phyloP scores from a whole-genome alignment of 2,797 vertebrate species.

The Phrynocephalus guinanensis region DNA sequence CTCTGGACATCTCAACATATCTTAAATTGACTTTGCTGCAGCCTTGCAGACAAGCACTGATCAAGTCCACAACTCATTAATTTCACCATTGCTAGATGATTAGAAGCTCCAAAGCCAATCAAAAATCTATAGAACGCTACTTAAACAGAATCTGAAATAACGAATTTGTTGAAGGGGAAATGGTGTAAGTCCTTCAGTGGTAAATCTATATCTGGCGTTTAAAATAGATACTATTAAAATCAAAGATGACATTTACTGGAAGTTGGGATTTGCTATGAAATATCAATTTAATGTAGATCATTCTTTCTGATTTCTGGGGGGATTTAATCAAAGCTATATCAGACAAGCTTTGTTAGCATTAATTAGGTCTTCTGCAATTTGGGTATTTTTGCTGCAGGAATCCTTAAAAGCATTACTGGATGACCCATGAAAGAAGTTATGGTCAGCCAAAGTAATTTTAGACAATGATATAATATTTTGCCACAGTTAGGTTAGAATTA shows the following conservation, averaged over 20 bases:
- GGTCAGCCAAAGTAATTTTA: slow-evolving; percentile 56
- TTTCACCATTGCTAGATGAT: not conserved
- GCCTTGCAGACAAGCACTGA: not conserved
- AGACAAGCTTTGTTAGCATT: slow-evolving; percentile 73
- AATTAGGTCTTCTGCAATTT: slow-evolving; percentile 67
- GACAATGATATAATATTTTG: slow-evolving; percentile 48
- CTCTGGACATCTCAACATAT: not conserved
- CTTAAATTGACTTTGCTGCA: not conserved
- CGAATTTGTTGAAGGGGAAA: slow-evolving; percentile 60
- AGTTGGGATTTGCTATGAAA: slow-evolving; percentile 76
- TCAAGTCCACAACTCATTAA: not conserved
- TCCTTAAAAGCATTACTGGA: slow-evolving; percentile 61
- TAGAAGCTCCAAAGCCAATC: slow-evolving; percentile 35
- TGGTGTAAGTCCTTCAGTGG: slow-evolving; percentile 67
- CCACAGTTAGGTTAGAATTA: slow-evolving; percentile 1
- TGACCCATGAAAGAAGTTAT: slow-evolving; percentile 67
- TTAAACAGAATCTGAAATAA: slow-evolving; percentile 67
- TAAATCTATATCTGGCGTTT: slow-evolving; percentile 75
- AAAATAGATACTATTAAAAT: slow-evolving; percentile 73
- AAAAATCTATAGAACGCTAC: slow-evolving; percentile 59
- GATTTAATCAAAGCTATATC: slow-evolving; percentile 69
- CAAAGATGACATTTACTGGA: slow-evolving; percentile 70
- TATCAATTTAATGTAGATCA: slow-evolving; percentile 73
- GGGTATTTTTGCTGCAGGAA: slow-evolving; percentile 60
- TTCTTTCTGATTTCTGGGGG: slow-evolving; percentile 69